Evolutionary conservation across 2,797 vertebrate species (phyloP).

Genomic region (Melopsittacus undulatus): DNA sequence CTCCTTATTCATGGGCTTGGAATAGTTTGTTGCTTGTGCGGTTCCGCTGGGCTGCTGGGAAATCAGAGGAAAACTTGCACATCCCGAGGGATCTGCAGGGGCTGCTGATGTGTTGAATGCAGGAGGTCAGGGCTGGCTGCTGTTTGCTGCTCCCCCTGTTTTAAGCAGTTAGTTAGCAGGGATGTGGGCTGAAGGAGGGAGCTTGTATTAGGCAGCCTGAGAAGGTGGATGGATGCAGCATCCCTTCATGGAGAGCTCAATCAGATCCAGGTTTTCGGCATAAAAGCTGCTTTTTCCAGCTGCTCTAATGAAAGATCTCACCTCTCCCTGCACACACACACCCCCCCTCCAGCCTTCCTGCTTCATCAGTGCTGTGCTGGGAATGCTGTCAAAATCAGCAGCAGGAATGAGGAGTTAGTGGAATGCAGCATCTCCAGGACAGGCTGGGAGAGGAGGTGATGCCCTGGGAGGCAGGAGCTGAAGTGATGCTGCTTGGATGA

Average conservation of each 20-base stretch:
- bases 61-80: not conserved
- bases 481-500: rapidly evolving
- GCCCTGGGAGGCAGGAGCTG: not conserved
- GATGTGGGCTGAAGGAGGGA: rapidly evolving
- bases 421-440: not conserved
- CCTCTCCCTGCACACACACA: not conserved
- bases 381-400: not conserved
- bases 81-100: not conserved
- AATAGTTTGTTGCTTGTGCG: not conserved
- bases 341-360: not conserved
- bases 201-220: not conserved
- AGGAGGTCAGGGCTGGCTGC: not conserved
- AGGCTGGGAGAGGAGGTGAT: not conserved
- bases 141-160: not conserved
- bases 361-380: rapidly evolving
- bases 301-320: not conserved
- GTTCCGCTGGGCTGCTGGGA: not conserved
- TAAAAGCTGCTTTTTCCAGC: not conserved
- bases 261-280: not conserved
- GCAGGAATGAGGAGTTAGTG: not conserved
- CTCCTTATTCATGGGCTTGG: not conserved
- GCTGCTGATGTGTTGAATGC: not conserved
- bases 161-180: not conserved
- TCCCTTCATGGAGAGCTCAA: not conserved
- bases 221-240: not conserved